A percentile compares a stretch with the other conserved stretches of the same genome.
Evolutionary conservation across 2,797 vertebrate genomes (phyloP).

Genomic region (Cyclopterus lumpus): DNA sequence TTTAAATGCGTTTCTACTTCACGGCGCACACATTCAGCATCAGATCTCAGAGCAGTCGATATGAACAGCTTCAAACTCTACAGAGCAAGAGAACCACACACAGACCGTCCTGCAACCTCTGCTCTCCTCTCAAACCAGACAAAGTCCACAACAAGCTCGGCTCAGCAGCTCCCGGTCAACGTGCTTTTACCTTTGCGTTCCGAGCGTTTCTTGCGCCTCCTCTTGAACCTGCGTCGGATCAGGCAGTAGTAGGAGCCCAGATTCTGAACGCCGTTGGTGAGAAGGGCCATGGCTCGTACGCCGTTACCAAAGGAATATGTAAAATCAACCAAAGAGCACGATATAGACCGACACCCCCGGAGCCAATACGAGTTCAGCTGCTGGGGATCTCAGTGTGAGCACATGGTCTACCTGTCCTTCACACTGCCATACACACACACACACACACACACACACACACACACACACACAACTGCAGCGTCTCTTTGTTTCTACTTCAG

Average conservation of each 20-base stretch:
- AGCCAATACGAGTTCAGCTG: slow-evolving; percentile 31
- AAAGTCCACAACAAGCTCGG: slow-evolving; percentile 8
- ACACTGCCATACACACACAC: not conserved
- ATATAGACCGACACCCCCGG: not conserved
- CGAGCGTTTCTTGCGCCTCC: slow-evolving; percentile 87
- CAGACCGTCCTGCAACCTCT: not conserved
- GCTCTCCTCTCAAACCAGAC: not conserved
- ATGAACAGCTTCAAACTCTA: slow-evolving; percentile 9
- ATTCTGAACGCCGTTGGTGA: slow-evolving; percentile 58
- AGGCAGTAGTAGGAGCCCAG: slow-evolving; percentile 80
- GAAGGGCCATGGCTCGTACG: slow-evolving; percentile 75
- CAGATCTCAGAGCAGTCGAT: slow-evolving; percentile 4
- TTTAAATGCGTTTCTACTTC: not conserved
- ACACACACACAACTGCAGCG: slow-evolving; percentile 50
- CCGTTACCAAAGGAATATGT: not conserved
- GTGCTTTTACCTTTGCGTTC: slow-evolving; percentile 87
- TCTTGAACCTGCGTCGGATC: slow-evolving; percentile 79
- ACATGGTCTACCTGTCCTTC: slow-evolving; percentile 34
- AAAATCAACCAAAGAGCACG: slow-evolving; percentile 24
- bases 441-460: slow-evolving; percentile 39
- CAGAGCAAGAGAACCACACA: not conserved
- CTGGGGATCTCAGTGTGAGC: slow-evolving; percentile 20
- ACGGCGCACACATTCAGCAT: not conserved
- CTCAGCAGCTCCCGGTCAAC: slow-evolving; percentile 16
- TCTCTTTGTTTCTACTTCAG: slow-evolving; percentile 68